phyloP scores from a whole-genome alignment of 2,797 vertebrate genomes.

The Myotis findleyi region DNA sequence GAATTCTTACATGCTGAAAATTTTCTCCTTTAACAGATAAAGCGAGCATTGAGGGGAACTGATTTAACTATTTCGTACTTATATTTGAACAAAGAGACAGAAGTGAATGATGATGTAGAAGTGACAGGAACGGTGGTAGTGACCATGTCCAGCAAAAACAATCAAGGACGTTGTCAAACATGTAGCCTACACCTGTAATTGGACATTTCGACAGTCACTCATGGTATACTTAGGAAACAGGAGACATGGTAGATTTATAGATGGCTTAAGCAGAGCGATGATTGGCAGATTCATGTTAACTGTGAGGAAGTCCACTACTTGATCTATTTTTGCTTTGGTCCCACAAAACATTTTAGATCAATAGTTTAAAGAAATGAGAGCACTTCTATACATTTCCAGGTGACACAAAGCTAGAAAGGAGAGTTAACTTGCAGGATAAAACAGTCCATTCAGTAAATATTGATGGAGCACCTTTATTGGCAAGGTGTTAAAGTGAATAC shows the following conservation, averaged over 20 bases:
- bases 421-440: neutral
- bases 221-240: neutral
- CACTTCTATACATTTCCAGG: neutral
- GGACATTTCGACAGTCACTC: neutral
- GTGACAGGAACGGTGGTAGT: neutral
- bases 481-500: slow-evolving; percentile 24
- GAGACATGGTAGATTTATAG: neutral
- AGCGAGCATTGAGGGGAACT: neutral
- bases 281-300: neutral
- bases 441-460: neutral
- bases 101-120: slow-evolving; percentile 36
- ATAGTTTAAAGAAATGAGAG: slow-evolving; percentile 26
- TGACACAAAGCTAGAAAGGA: neutral
- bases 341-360: slow-evolving; percentile 30
- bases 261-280: neutral
- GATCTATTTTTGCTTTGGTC: neutral
- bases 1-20: slow-evolving; percentile 8
- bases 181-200: neutral
- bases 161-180: neutral
- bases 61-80: neutral
- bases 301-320: neutral
- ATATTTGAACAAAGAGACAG: neutral
- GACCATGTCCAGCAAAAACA: neutral
- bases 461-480: neutral
- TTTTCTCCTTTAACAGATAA: neutral